These are phyloP conservation scores for Lycocorax pyrrhopterus DNA, from an alignment of 2,113 vertebrate genomes.

Conservation along the genomic window DNA sequence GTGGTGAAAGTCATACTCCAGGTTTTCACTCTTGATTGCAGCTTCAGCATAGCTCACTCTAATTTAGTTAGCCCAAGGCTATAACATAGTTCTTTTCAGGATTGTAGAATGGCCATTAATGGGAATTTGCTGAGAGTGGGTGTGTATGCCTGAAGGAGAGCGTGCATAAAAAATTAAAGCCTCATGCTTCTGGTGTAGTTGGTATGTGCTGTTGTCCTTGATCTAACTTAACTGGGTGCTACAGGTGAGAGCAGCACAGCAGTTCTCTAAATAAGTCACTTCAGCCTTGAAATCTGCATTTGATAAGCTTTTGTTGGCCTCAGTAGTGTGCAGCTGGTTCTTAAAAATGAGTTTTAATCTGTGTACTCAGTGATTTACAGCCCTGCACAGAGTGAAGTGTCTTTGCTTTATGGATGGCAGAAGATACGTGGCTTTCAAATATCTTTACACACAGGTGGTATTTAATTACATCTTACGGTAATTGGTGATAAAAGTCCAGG, in stretches of 20 bases:
- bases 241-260: not conserved
- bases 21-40: not conserved
- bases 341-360: not conserved
- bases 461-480: not conserved
- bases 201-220: not conserved
- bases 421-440: not conserved
- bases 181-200: not conserved
- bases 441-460: not conserved
- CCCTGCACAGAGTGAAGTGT: not conserved
- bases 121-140: not conserved
- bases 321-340: not conserved
- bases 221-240: not conserved
- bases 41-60: not conserved
- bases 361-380: not conserved
- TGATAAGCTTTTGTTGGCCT: not conserved
- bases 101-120: not conserved
- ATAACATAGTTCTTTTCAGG: not conserved
- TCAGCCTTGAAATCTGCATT: not conserved
- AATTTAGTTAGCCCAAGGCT: not conserved
- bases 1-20: not conserved
- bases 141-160: not conserved
- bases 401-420: not conserved
- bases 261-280: not conserved
- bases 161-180: not conserved
- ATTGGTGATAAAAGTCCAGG: not conserved